Conservation (phyloP, 30 jellyfish, hydroid and myxozoan genomes). For the Cassiopea xamachana region DNA sequence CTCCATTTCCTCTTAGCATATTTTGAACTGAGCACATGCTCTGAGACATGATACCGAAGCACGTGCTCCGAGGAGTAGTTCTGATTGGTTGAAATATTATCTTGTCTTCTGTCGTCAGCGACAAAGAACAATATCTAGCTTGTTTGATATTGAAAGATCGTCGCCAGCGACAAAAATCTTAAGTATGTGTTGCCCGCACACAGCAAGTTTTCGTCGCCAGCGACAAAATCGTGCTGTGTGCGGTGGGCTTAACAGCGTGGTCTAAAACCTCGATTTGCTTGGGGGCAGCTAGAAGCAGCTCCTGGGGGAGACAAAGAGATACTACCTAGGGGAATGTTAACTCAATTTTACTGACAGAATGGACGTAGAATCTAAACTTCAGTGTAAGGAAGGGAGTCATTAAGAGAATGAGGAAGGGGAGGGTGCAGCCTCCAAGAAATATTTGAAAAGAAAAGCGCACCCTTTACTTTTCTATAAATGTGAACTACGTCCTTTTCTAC, state of each 20-base stretch:
- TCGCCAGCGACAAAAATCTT: neutral
- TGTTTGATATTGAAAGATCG: neutral
- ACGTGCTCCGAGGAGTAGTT: neutral
- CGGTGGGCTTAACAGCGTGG: neutral
- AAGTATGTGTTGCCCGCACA: constrained; percentile 7
- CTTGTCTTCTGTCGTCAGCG: neutral
- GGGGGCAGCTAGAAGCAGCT: no score
- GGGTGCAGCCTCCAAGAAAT: no score
- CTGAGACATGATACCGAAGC: neutral
- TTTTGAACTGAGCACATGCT: neutral
- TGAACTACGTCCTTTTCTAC: no score
- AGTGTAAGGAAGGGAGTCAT: no score
- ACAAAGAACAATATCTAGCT: neutral
- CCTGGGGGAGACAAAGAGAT: no score
- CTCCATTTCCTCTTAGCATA: neutral
- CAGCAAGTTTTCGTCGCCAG: constrained; percentile 1
- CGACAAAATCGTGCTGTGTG: constrained; percentile 20
- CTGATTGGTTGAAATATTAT: constrained; percentile 1
- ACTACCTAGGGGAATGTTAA: no score
- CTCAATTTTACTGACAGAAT: no score
- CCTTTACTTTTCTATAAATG: no score
- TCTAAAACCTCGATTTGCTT: no score
- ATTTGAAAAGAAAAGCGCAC: no score
- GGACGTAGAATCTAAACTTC: no score
- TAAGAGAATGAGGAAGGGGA: no score